A percentile compares a stretch with the other conserved stretches of the same genome.
Evolutionary conservation across 1,140 invertebrate genomes (phyloP).

Genomic region (Colletes latitarsis): DNA sequence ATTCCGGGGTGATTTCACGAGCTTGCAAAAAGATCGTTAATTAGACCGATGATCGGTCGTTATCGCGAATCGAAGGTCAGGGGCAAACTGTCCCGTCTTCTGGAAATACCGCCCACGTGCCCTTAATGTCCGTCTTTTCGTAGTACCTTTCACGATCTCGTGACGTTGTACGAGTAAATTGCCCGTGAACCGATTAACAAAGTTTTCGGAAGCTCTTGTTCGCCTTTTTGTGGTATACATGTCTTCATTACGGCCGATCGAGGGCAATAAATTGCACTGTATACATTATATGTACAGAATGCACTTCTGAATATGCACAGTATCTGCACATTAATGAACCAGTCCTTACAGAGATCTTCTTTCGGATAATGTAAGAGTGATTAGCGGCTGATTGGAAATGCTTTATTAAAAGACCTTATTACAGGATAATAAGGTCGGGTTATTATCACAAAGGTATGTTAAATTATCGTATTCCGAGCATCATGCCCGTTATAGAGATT

Average conservation of each 20-base stretch:
- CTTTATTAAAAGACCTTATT: neutral
- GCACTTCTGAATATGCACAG: neutral
- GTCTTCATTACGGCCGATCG: neutral
- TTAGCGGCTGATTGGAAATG: neutral
- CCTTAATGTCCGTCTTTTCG: constrained; percentile 37
- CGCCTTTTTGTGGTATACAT: neutral
- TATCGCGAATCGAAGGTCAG: constrained; percentile 46
- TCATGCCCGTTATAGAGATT: too few species aligned
- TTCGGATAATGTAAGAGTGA: neutral
- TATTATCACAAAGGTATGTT: too few species aligned
- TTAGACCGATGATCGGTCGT: constrained; percentile 48
- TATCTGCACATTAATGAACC: neutral
- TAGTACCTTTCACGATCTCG: neutral
- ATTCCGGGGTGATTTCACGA: constrained; percentile 25
- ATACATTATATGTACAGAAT: neutral
- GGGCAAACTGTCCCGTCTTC: constrained; percentile 27
- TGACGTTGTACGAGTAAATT: neutral
- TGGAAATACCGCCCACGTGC: constrained; percentile 40
- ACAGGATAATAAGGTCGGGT: neutral
- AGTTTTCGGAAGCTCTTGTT: neutral
- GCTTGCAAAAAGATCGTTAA: constrained; percentile 44
- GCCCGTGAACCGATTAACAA: neutral
- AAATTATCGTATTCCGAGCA: too few species aligned
- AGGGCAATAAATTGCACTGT: neutral
- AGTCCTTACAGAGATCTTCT: too few species aligned